Base-by-base conservation (phyloP, 2,113 vertebrate genomes). In the Oncorhynchus kisutch region DNA sequence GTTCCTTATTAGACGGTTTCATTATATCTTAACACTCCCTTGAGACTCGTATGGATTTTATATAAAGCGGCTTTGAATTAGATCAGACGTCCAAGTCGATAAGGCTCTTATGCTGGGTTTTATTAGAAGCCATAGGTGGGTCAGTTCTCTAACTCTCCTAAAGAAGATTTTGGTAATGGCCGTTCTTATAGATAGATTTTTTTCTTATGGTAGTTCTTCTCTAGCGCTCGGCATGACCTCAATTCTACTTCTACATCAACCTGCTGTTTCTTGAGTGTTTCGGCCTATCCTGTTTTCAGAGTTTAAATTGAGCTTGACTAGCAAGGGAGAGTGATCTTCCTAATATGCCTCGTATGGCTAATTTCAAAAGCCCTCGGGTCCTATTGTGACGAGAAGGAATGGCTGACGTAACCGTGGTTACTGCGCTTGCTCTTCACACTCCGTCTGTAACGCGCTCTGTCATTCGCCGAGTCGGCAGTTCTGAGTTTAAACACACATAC, bases 381-480 rank as follows among this genome's bases (percentile, higher is more conserved):
- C 31, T 54, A 49, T 22, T 48, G 18, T 24, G 67, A 22, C n/a
- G 25, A 29, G 13, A 45, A 45, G 39, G 2, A 45, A 45, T 25
- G 5, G 27, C 13, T 39, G 74, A 45, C 39, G 49, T 39, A 66
- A 69, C 51, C 27, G 4, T 16, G 13, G 18, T 54, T 22, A 48
- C 25, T 31, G 51, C 51, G 5, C 13, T 6, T 74, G 78, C 77
- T 85, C 75, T 68, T 76, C 72, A 72, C 29, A 78, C 9, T 87
- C 78, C 84, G 39, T 73, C 72, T 76, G 3, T 18, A 54, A 72
- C 59, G 62, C 71, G 64, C 29, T 64, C 64, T 75, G 39, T 70
- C 13, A 48, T 81, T 77, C 86, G 86, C 87, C 80, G 84, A 87
- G 82, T 79, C 69, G 1, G 79, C 86, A 78, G 71, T 81, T 67